Percentiles rank a stretch among this genome's conserved stretches.
Conservation (phyloP, 2,113 vertebrate species). For the Notothenia coriiceps region DNA sequence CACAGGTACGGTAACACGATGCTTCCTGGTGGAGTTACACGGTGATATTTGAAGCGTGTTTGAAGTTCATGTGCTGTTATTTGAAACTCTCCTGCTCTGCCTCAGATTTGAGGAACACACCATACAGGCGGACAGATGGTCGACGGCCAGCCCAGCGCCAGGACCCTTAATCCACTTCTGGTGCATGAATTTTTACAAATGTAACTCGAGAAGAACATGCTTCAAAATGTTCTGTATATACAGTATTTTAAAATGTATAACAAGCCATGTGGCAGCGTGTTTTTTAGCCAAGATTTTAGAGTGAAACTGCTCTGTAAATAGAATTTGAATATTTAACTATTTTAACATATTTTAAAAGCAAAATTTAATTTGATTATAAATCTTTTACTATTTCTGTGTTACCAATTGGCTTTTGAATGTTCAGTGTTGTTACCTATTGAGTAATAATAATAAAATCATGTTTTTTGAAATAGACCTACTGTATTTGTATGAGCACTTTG, state of each 20-base stretch:
- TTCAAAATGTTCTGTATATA: slow-evolving; percentile 58
- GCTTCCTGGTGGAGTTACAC: neutral
- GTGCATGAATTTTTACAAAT: slow-evolving; percentile 63
- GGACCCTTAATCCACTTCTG: slow-evolving; percentile 77
- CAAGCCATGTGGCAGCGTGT: slow-evolving; percentile 10
- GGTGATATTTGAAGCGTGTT: neutral
- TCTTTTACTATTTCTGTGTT: neutral
- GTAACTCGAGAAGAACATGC: neutral
- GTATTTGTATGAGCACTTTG: neutral
- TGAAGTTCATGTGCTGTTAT: neutral
- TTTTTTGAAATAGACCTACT: slow-evolving; percentile 39
- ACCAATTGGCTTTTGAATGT: slow-evolving; percentile 1
- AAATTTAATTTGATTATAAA: slow-evolving; percentile 32
- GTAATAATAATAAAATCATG: neutral
- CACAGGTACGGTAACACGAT: slow-evolving; percentile 84
- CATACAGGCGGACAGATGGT: slow-evolving; percentile 89
- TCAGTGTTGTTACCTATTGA: neutral
- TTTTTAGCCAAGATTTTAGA: slow-evolving; percentile 27
- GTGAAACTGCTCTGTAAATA: slow-evolving; percentile 68
- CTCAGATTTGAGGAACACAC: slow-evolving; percentile 92
- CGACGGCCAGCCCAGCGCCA: slow-evolving; percentile 84
- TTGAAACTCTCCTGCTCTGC: neutral
- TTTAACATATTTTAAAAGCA: slow-evolving; percentile 38
- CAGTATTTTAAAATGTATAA: neutral
- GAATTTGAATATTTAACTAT: slow-evolving; percentile 17